These are phyloP conservation scores for Oopsacas minuta DNA, from an alignment of 37 sponge, comb jelly and placozoan species.

Conservation along the genomic window DNA sequence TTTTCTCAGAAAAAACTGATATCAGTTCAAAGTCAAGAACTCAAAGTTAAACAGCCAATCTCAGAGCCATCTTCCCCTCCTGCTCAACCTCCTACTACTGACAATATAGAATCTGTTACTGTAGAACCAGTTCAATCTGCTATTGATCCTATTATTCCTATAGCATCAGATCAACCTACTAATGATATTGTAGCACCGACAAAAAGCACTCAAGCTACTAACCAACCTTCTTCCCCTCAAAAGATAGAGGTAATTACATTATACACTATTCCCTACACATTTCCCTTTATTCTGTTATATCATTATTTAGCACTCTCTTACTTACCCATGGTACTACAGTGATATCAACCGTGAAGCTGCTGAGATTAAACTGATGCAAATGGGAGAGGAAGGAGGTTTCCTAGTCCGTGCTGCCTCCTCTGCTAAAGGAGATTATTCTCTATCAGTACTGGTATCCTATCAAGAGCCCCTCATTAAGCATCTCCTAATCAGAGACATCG, in stretches of 20 bases:
- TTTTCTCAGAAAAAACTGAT: background rate
- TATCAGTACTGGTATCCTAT: slow-evolving; percentile 10
- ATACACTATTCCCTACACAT: no score
- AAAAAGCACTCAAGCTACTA: no score
- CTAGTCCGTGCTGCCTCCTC: background rate
- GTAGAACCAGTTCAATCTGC: background rate
- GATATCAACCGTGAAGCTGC: background rate
- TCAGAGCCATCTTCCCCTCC: no score
- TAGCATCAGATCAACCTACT: background rate
- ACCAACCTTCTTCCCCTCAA: no score
- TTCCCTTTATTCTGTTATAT: background rate
- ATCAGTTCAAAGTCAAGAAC: slow-evolving; percentile 13
- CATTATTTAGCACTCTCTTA: background rate
- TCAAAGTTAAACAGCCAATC: no score
- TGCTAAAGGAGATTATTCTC: background rate
- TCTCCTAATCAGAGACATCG: background rate
- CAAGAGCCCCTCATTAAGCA: slow-evolving; percentile 6
- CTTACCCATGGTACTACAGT: background rate
- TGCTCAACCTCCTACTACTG: no score
- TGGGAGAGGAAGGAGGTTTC: background rate
- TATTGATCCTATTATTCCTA: background rate
- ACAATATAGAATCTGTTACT: background rate
- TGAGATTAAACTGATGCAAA: background rate
- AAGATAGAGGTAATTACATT: no score
- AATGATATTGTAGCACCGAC: background rate